Evolutionary conservation across 2,113 vertebrate species (phyloP).

Genomic region (Miniopterus natalensis): DNA sequence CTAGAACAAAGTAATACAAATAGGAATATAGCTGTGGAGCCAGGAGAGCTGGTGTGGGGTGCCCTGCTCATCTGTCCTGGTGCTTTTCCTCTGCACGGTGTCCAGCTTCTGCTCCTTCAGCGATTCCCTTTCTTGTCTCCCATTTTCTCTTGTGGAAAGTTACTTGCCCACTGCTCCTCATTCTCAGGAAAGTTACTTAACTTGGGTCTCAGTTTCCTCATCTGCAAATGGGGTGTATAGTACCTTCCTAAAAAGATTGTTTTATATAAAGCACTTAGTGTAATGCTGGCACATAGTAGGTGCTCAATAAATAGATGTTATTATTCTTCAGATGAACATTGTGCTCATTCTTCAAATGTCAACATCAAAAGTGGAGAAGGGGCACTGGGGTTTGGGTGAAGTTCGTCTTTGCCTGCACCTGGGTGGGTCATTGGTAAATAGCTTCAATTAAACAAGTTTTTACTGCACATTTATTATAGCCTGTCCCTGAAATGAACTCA

Average conservation of each 20-base stretch:
- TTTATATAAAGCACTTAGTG: neutral
- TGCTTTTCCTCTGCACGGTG: neutral
- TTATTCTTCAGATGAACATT: neutral
- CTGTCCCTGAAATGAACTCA: neutral
- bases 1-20: neutral
- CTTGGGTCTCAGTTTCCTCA: neutral
- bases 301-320: neutral
- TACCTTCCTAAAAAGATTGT: neutral
- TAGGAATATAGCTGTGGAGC: neutral
- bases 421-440: neutral
- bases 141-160: neutral
- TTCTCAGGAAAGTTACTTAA: neutral
- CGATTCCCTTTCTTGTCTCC: neutral
- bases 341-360: neutral
- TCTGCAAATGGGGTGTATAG: neutral
- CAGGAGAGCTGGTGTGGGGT: accelerated
- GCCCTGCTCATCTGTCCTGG: accelerated
- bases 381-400: neutral
- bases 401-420: neutral
- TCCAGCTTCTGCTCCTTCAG: neutral
- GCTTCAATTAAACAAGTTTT: neutral
- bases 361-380: neutral
- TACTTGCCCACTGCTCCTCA: neutral
- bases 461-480: neutral
- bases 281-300: neutral